Evolutionary conservation across 2,797 vertebrate genomes (phyloP), one percentile per base, ranked within the genome.

Genomic region (Etheostoma perlongum): DNA sequence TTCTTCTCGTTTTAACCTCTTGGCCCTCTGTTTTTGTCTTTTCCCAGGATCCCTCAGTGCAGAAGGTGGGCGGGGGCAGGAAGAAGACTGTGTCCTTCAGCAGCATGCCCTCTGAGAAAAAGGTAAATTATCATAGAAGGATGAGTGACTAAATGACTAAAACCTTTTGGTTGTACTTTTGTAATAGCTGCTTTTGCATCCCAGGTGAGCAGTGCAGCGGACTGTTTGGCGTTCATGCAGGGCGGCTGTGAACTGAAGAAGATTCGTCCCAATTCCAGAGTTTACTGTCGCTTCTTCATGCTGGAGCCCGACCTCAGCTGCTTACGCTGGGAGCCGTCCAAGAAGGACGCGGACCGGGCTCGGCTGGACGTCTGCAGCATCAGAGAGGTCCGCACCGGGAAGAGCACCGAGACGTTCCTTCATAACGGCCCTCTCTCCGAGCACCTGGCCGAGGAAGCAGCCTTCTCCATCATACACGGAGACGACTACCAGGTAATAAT

Each of bases 11-110:
- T 62, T 69, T 89, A 40, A 86, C 23, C 53, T 72, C 0, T 19
- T n/a, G 33, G 3, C 13, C 6, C 1, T 79, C 40, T 79, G 27
- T 77, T 25, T 66, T 60, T 57, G 21, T 82, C 2, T 85, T 48
- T 77, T 64, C 78, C 21, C 91, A 99, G 98, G 98, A 99, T 89
- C 97, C 98, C 70, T 95, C 96, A 4, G 96, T 96, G 85, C 97
- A 97, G 91, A 99, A 99, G 92, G 81, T 96, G 15, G 95, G 95
- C 0, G 97, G 94, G n/a, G 91, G 94, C 65, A 94, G 97, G 66
- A 99, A 99, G 95, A 99, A 99, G 92, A 99, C 97, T 0, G 98
- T 99, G 74, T 99, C 98, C 25, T 99, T 99, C 93, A 99, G 98
- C 92, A 99, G 98, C 92, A 99, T 98, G 94, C 98, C 98, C 3